Evolutionary conservation across 2,113 vertebrate species (phyloP).

Genomic region (Channa maculata): DNA sequence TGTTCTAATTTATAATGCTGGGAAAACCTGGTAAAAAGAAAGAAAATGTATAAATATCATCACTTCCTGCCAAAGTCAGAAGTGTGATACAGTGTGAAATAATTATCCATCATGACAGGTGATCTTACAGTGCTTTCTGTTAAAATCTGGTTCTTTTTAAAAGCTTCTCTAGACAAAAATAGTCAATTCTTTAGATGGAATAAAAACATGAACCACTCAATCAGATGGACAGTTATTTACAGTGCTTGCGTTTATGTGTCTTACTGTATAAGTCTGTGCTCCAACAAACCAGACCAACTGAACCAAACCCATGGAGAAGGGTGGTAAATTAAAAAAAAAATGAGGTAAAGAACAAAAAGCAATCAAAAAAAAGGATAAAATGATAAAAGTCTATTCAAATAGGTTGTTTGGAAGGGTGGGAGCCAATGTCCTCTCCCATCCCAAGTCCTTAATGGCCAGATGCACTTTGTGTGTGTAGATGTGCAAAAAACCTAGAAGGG

Average conservation of each 20-base stretch:
- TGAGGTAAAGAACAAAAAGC: constrained; percentile 59
- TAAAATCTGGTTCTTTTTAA: constrained; percentile 75
- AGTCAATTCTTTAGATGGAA: constrained; percentile 60
- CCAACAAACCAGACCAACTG: constrained; percentile 35
- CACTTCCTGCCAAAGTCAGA: constrained; percentile 22
- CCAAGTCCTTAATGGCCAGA: constrained; percentile 56
- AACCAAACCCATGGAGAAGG: constrained; percentile 48
- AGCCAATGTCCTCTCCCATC: constrained; percentile 42
- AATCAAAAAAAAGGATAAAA: constrained; percentile 60
- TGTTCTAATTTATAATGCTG: constrained; percentile 36
- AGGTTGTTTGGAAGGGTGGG: constrained; percentile 8
- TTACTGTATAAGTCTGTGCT: constrained; percentile 29
- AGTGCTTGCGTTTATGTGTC: constrained; percentile 40
- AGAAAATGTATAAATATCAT: constrained; percentile 30
- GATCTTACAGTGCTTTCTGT: constrained; percentile 36
- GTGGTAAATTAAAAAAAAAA: constrained; percentile 31
- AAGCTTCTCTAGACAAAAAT: constrained; percentile 73
- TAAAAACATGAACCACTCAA: constrained; percentile 59
- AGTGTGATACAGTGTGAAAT: constrained; percentile 41
- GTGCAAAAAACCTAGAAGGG: constrained; percentile 47
- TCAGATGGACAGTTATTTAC: constrained; percentile 83
- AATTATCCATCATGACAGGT: constrained; percentile 64
- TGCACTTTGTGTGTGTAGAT: constrained; percentile 50
- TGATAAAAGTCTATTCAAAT: constrained; percentile 60
- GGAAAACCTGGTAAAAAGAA: constrained; percentile 51